These are phyloP conservation scores for Menidia menidia DNA, from an alignment of 2,797 vertebrate genomes.

Conservation along the genomic window DNA sequence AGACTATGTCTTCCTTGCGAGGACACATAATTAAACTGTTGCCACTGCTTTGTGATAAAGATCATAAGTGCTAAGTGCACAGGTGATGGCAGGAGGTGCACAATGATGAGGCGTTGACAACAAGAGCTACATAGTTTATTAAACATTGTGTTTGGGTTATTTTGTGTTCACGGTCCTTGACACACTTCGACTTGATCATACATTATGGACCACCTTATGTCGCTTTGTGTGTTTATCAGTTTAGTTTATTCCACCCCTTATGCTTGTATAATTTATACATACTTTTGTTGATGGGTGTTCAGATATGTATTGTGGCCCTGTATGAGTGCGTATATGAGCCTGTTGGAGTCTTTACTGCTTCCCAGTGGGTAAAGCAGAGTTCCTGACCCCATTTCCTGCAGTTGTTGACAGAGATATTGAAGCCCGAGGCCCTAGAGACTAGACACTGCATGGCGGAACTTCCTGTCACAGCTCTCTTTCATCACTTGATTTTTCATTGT, in stretches of 20 bases:
- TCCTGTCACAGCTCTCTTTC: constrained; percentile 48
- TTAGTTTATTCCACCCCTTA: background rate
- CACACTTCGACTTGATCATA: constrained; percentile 35
- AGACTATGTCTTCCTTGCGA: constrained; percentile 4
- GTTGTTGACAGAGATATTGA: constrained; percentile 61
- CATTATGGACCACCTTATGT: constrained; percentile 5
- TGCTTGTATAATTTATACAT: background rate
- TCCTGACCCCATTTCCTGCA: constrained; percentile 74
- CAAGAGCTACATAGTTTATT: background rate
- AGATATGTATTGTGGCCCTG: constrained; percentile 2
- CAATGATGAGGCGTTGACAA: constrained; percentile 30
- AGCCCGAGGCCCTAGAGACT: constrained; percentile 48
- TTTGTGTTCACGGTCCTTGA: constrained; percentile 46
- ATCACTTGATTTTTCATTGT: constrained; percentile 46
- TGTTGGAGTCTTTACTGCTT: constrained; percentile 53
- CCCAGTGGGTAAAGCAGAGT: constrained; percentile 61
- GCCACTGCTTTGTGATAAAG: constrained; percentile 41
- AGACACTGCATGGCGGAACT: constrained; percentile 64
- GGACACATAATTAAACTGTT: constrained; percentile 14
- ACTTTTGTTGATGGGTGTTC: background rate
- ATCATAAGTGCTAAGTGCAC: constrained; percentile 28
- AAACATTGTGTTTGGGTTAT: constrained; percentile 35
- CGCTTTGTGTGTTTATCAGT: background rate
- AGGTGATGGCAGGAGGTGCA: constrained; percentile 13
- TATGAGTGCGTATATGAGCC: constrained; percentile 16